Base-by-base conservation (phyloP, 2,888 invertebrate species). In the Nemoura dubitans region DNA sequence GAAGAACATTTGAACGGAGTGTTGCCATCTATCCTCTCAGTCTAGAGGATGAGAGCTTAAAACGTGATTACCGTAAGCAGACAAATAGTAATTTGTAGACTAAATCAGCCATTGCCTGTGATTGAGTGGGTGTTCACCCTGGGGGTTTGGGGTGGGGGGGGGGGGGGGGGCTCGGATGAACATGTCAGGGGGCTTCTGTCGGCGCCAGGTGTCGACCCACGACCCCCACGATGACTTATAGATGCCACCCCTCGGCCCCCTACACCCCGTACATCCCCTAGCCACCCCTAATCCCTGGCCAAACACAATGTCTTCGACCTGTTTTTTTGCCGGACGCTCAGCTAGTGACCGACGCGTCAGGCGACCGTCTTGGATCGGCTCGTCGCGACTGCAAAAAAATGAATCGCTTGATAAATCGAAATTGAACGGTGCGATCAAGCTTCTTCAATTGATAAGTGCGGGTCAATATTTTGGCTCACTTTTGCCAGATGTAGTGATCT, bases 181-280 rank as follows among this genome's bases (percentile, higher is more conserved):
- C 83, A 83, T 36, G 83, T 83, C 83, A 83, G 21, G 26, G 42
- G 26, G 43, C 36, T 36, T 42, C 83, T 83, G 83, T 83, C 83
- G 42, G 26, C 43, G 42, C 83, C 83, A 83, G 30, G 83, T 83
- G 83, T 10, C 42, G 83, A 83, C 26, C 83, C 26, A 21, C 43
- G 78, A 78, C 78, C 78, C 78, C 28, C 27, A 6, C 78, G 27
- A 78, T 78, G 78, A 78, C 78, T 78, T 78, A 78, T 78, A 26
- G 78, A 78, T n/a, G 25, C 78, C 27, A 29, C 42, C 42, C 83
- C 82, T 10, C 82, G 5, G 21, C 82, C 36, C 36, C 5, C 30
- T 21, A 25, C 30, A 59, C 36, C 30, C 36, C 36, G 0, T 0
- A 30, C 82, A 7, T 3, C 82, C 36, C 36, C 82, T n/a, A n/a